phyloP scores from a whole-genome alignment of 2,888 invertebrate species.

The Apodemia hepburni region DNA sequence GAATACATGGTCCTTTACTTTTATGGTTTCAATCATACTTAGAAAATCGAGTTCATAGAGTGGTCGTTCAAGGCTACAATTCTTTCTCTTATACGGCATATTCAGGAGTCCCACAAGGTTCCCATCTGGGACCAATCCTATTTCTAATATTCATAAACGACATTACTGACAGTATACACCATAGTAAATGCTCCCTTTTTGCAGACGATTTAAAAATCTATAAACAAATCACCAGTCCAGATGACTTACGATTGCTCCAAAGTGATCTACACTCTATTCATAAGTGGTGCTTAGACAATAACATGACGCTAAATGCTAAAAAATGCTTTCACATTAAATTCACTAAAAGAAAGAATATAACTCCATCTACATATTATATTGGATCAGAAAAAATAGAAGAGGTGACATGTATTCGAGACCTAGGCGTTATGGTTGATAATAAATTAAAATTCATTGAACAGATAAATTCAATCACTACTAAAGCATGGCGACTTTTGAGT shows the following conservation, averaged over 20 bases:
- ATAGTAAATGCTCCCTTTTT: too few species aligned
- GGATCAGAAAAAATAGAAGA: background rate
- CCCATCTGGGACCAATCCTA: background rate
- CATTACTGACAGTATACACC: too few species aligned
- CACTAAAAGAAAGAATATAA: background rate
- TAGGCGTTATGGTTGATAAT: conserved; percentile 1
- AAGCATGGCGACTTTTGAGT: background rate
- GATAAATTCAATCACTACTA: background rate
- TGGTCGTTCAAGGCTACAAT: background rate
- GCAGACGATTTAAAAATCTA: too few species aligned
- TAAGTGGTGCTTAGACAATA: conserved; percentile 1
- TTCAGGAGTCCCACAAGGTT: background rate
- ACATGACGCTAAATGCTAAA: background rate
- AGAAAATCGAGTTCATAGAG: background rate
- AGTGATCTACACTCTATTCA: background rate
- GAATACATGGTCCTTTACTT: background rate
- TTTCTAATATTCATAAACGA: conserved; percentile 12
- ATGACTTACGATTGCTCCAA: background rate
- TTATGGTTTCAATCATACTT: background rate
- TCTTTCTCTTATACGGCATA: background rate
- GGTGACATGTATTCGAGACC: background rate
- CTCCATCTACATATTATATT: background rate
- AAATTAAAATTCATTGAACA: background rate
- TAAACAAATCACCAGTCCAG: too few species aligned
- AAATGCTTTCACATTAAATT: conserved; percentile 10